Evolutionary conservation across 2,113 vertebrate species (phyloP).

Genomic region (Bubo scandiacus): DNA sequence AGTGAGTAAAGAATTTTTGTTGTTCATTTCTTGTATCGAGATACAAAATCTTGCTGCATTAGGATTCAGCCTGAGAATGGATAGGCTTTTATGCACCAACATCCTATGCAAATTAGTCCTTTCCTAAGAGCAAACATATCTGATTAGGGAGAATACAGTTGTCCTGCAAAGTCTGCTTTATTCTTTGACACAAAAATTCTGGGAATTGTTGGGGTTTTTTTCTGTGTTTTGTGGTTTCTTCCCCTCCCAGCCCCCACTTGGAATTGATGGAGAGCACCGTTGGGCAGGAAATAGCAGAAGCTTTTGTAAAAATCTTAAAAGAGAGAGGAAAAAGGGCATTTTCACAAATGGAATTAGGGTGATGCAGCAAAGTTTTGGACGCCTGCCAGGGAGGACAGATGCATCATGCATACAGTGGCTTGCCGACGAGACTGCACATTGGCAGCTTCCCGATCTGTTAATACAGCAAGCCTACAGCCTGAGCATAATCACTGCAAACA

Average conservation of each 20-base stretch:
- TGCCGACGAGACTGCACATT: background rate
- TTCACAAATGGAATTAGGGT: background rate
- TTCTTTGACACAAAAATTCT: background rate
- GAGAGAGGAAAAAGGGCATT: slow-evolving; percentile 28
- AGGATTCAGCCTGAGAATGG: slow-evolving; percentile 39
- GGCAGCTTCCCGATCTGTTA: background rate
- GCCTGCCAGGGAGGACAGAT: slow-evolving; percentile 12
- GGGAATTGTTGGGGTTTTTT: background rate
- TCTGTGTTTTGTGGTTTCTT: background rate
- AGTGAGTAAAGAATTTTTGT: background rate
- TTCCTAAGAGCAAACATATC: slow-evolving; percentile 25
- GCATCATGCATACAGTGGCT: background rate
- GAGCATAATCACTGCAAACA: slow-evolving; percentile 44
- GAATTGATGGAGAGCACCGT: background rate
- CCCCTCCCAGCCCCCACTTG: background rate
- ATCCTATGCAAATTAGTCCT: slow-evolving; percentile 55
- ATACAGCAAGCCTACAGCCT: background rate
- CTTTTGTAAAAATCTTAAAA: slow-evolving; percentile 42
- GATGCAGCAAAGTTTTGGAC: background rate
- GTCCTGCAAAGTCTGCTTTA: background rate
- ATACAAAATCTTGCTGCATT: slow-evolving; percentile 26
- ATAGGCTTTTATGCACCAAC: slow-evolving; percentile 16
- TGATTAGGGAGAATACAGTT: background rate
- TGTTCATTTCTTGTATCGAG: background rate
- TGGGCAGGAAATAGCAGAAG: slow-evolving; percentile 35